phyloP scores from a whole-genome alignment of 2,113 vertebrate genomes.

The Prietella phreatophila region DNA sequence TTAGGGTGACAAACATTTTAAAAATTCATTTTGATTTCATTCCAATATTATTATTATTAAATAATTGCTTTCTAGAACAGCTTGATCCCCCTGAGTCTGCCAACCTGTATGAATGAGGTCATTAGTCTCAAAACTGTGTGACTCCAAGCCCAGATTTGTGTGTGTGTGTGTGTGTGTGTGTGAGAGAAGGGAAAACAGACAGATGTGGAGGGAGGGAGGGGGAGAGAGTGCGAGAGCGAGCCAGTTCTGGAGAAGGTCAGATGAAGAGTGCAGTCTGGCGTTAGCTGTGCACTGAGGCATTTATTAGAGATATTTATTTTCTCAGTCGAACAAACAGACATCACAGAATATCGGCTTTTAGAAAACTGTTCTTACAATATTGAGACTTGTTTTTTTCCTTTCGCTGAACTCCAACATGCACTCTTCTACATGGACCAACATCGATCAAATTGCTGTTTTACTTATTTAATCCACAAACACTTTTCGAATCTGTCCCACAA shows the following conservation, averaged over 20 bases:
- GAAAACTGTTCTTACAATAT: neutral
- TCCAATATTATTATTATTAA: neutral
- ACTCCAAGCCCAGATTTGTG: neutral
- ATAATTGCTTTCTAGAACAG: neutral
- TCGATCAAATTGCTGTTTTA: too few species aligned
- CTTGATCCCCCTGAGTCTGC: neutral
- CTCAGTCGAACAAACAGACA: neutral
- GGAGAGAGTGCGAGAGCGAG: neutral
- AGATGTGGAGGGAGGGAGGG: neutral
- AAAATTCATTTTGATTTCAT: neutral
- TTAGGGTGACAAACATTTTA: neutral
- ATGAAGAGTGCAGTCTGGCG: neutral
- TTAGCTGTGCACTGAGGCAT: conserved; percentile 25
- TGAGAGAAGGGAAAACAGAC: too few species aligned
- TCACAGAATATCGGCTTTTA: conserved; percentile 2
- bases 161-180: too few species aligned
- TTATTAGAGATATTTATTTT: conserved; percentile 21
- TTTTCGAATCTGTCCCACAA: neutral
- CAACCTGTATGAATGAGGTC: neutral
- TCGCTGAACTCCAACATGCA: neutral
- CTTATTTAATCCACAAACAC: too few species aligned
- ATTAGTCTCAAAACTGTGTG: conserved; percentile 15
- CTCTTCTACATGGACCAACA: too few species aligned
- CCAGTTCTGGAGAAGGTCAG: neutral
- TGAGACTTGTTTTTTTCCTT: neutral